Evolutionary conservation across 2,797 vertebrate genomes (phyloP), one percentile per base, ranked within the genome.

Genomic region (Characodon lateralis): DNA sequence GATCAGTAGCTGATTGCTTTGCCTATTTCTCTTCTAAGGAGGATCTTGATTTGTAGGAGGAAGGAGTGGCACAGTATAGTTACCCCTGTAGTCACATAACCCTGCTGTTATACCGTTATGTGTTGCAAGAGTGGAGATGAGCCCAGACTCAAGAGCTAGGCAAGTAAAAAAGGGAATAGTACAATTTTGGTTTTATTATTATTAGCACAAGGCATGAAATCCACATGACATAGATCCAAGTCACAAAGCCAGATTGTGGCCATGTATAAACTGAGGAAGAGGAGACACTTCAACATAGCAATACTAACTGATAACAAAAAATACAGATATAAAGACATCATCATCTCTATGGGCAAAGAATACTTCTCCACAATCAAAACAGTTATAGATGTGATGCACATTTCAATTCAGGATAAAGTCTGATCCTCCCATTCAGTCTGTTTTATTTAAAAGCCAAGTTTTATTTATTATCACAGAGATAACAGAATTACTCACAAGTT

Each of bases 91-190:
- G 61, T 69, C 51, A 63, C 22, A 51, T 28, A 81, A 31, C 28
- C 46, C 43, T n/a, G 22, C 20, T 39, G 26, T 24, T 26, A 51
- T 50, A 35, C 9, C 7, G 73, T 48, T 90, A 91, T 83, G 74
- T 78, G 80, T 46, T 73, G 39, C 55, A 58, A 22, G n/a, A 43
- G 72, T 58, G 39, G 14, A 48, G n/a, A 61, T 26, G 55, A 56
- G 35, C 13, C 12, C 20, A 73, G 16, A 73, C 9, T 46, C n/a
- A 61, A 56, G n/a, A 73, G 26, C n/a, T 16, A 28, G 4, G 2
- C 72, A 73, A 9, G 43, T 73, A 46, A 6, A 43, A 43, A 41
- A 66, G 41, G 24, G 18, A 63, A 35, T n/a, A 68, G 65, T 43
- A 68, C 39, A 68, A 20, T 68, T 43, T 43, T 24, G 3, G 41